Base-by-base conservation (phyloP, 2,797 vertebrate species). In the Siniperca scherzeri region DNA sequence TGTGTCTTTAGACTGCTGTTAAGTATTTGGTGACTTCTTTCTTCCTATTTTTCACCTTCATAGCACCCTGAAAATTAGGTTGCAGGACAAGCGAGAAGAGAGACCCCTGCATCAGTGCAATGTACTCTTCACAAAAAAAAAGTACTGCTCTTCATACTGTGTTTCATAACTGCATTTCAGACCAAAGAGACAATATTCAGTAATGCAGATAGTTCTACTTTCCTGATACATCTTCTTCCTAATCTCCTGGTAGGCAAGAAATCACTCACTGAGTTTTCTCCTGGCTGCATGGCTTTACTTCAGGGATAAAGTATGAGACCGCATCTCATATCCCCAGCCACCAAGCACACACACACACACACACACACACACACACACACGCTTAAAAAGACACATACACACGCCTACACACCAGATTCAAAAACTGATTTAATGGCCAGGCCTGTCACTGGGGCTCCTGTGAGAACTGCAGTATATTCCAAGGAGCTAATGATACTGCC, bases 381-480 rank as follows among this genome's bases (percentile, higher is more conserved):
- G 5, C 52, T 13, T 17, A 50, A 52, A 52, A 46, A 57, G 21
- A 40, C 68, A 59, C n/a, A 2, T 4, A 55, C 57, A 73, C 72
- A 81, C 62, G 62, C 66, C 2, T 22, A 72, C 76, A 69, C 76
- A 60, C 16, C 30, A 30, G 30, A 50, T 56, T 60, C 73, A 77
- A 57, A 77, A 52, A 74, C 57, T 81, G 59, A 84, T 62, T 87
- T 83, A 40, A 70, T 60, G 48, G 74, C n/a, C 64, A 4, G 53
- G 70, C 42, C 65, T 80, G 84, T 72, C 75, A 27, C 59, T 16
- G 53, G 25, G 44, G 48, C 64, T 72, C 27, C 61, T 75, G 55
- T 81, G 81, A 78, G 50, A 77, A 71, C 60, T 46, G 36, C 69
- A 77, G 59, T 66, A 80, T 70, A 70, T 74, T 66, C 57, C 36